A percentile compares a stretch with the other conserved stretches of the same genome.
These are phyloP conservation scores for Tineola bisselliella DNA, from an alignment of 2,888 invertebrate genomes.

Conservation along the genomic window DNA sequence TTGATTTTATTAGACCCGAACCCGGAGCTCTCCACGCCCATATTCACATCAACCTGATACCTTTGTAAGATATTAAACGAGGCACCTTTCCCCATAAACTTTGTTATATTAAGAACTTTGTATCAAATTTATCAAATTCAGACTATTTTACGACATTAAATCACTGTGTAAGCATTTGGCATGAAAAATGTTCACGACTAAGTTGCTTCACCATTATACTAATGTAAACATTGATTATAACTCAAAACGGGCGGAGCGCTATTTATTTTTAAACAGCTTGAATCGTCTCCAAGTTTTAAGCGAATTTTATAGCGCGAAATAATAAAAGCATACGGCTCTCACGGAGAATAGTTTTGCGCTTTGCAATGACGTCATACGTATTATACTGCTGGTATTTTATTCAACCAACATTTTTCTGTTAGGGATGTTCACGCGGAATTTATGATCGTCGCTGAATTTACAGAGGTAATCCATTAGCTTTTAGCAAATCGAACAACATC, in stretches of 20 bases:
- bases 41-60: neutral
- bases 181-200: neutral
- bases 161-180: no score
- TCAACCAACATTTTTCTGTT: constrained; percentile 31
- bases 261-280: constrained; percentile 31
- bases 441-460: constrained; percentile 31
- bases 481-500: constrained; percentile 15
- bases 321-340: constrained; percentile 27
- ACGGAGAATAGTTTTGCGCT: neutral
- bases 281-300: constrained; percentile 54
- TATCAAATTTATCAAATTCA: neutral
- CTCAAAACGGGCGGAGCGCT: constrained; percentile 31
- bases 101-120: neutral
- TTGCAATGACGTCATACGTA: constrained; percentile 28
- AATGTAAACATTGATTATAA: constrained; percentile 37
- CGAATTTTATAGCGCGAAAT: constrained; percentile 47
- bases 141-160: no score
- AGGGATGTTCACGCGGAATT: constrained; percentile 29
- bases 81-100: neutral
- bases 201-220: neutral
- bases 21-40: constrained; percentile 34
- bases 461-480: constrained; percentile 36
- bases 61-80: neutral
- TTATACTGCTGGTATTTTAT: constrained; percentile 33
- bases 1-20: constrained; percentile 44